Conservation (phyloP, 2,888 invertebrate genomes). For the Amphiduros pacificus region DNA sequence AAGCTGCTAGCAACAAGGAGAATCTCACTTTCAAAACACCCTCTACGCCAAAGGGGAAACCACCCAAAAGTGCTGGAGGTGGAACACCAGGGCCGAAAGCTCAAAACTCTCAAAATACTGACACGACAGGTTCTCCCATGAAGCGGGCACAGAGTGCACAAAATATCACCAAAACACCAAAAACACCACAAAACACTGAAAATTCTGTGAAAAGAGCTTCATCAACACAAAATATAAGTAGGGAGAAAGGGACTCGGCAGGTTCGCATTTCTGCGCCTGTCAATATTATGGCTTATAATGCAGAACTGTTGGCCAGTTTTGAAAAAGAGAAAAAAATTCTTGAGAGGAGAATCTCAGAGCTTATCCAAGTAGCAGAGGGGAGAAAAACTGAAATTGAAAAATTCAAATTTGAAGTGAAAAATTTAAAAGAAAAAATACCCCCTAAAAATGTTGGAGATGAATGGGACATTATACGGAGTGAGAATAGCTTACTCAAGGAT, state of each 20-base stretch:
- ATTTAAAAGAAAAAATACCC: constrained; percentile 51
- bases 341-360: constrained; percentile 60
- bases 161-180: constrained; percentile 43
- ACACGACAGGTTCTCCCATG: constrained; percentile 33
- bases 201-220: constrained; percentile 49
- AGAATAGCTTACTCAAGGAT: constrained; percentile 56
- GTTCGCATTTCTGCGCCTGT: constrained; percentile 45
- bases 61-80: neutral
- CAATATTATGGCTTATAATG: constrained; percentile 58
- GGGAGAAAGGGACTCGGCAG: constrained; percentile 10
- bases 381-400: constrained; percentile 62
- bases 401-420: constrained; percentile 60
- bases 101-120: neutral
- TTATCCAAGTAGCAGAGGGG: constrained; percentile 58
- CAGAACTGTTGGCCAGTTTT: constrained; percentile 57
- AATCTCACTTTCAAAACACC: constrained; percentile 30
- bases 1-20: constrained; percentile 43
- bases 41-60: neutral
- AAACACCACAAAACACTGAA: constrained; percentile 29
- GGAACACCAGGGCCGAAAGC: neutral
- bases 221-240: constrained; percentile 57
- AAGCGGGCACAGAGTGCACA: constrained; percentile 55
- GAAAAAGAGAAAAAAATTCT: constrained; percentile 58
- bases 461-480: constrained; percentile 50
- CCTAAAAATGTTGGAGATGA: constrained; percentile 45